Evolutionary conservation across 1,140 invertebrate genomes (phyloP).

Genomic region (Drosophila mauritiana): DNA sequence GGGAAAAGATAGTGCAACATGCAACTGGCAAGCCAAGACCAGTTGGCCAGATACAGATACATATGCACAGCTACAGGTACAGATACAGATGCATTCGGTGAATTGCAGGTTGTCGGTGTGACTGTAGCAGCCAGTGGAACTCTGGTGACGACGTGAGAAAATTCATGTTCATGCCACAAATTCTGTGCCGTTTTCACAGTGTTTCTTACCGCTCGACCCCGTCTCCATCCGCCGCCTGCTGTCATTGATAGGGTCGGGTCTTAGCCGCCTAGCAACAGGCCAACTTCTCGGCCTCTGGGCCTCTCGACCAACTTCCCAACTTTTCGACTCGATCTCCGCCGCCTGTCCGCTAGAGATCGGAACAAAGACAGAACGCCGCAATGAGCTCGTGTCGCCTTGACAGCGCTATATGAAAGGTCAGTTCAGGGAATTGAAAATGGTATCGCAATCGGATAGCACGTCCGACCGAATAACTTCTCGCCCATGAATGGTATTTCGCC

Average conservation of each 20-base stretch:
- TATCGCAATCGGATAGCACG: slow-evolving; percentile 13
- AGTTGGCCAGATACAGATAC: slow-evolving; percentile 43
- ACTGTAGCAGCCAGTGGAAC: slow-evolving; percentile 28
- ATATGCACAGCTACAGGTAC: slow-evolving; percentile 20
- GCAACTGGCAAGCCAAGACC: slow-evolving; percentile 67
- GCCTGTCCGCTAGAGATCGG: slow-evolving; percentile 1
- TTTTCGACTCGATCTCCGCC: slow-evolving; percentile 27
- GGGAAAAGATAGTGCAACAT: slow-evolving; percentile 79
- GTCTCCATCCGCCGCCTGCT: slow-evolving; percentile 15
- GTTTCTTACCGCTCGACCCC: not conserved
- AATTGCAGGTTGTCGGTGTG: slow-evolving; percentile 57
- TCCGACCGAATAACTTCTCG: slow-evolving; percentile 5
- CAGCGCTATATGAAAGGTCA: slow-evolving; percentile 44
- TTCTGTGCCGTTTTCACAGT: slow-evolving; percentile 75
- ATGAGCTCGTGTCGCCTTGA: slow-evolving; percentile 50
- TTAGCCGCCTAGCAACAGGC: slow-evolving; percentile 50
- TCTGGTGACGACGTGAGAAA: slow-evolving; percentile 76
- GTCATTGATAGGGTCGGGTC: slow-evolving; percentile 42
- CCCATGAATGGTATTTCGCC: slow-evolving; percentile 2
- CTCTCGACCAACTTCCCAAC: slow-evolving; percentile 3
- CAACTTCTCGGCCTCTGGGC: slow-evolving; percentile 9
- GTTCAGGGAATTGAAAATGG: slow-evolving; percentile 33
- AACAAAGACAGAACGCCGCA: slow-evolving; percentile 5
- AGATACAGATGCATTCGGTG: slow-evolving; percentile 44
- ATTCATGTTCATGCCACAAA: slow-evolving; percentile 80